Evolutionary conservation across 1,140 invertebrate genomes (phyloP).

Genomic region (Acyrthosiphon pisum): DNA sequence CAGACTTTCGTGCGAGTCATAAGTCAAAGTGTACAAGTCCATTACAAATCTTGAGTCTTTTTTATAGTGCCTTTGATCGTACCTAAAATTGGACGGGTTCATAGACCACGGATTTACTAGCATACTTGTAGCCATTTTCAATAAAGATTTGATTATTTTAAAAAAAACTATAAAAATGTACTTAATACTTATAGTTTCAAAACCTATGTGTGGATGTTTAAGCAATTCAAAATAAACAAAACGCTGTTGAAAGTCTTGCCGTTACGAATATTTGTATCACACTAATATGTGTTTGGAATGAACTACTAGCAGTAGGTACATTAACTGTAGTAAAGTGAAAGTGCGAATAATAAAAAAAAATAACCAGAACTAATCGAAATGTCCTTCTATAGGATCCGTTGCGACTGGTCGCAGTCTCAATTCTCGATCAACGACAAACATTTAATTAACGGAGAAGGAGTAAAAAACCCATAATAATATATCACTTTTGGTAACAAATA

Average conservation of each 20-base stretch:
- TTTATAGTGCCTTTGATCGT: slow-evolving; percentile 75
- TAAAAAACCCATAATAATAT: neutral
- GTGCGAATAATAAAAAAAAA: neutral
- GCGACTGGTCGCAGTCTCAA: neutral
- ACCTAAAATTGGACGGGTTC: slow-evolving; percentile 4
- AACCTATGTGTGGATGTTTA: neutral
- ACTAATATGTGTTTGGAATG: neutral
- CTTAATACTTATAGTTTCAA: neutral
- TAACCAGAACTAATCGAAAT: slow-evolving; percentile 46
- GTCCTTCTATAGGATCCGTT: slow-evolving; percentile 21
- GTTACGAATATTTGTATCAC: neutral
- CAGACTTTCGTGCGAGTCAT: slow-evolving; percentile 78
- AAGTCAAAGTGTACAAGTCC: slow-evolving; percentile 84
- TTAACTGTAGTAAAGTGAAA: slow-evolving; percentile 32
- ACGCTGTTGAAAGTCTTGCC: neutral
- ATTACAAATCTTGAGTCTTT: slow-evolving; percentile 82
- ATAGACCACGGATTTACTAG: slow-evolving; percentile 59
- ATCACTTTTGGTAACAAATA: neutral
- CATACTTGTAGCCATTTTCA: slow-evolving; percentile 59
- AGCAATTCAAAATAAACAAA: neutral
- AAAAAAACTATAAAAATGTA: neutral
- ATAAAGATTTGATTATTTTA: neutral
- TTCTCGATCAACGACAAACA: neutral
- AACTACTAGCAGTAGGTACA: neutral
- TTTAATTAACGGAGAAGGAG: slow-evolving; percentile 1